Conservation (phyloP, 2,113 vertebrate genomes). For the Corythornis madagascariensis region DNA sequence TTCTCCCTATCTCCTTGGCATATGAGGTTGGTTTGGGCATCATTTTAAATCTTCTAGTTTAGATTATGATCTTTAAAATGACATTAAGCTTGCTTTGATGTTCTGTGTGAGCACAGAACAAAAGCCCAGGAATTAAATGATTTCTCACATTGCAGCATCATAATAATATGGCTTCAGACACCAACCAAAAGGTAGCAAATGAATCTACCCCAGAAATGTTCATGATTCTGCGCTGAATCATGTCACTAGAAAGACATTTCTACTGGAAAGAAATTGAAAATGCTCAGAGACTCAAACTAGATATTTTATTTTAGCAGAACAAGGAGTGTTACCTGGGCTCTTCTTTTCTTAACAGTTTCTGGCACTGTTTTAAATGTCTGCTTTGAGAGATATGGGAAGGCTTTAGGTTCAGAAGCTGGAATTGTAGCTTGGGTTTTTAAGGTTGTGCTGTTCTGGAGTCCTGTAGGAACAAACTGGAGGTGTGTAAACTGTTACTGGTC, state of each 20-base stretch:
- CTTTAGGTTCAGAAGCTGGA: background rate
- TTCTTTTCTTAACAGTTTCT: background rate
- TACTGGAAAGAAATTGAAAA: background rate
- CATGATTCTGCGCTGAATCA: background rate
- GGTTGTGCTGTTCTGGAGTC: background rate
- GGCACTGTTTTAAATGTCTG: background rate
- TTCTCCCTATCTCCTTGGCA: conserved; percentile 6
- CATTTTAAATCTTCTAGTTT: conserved; percentile 29
- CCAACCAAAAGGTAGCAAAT: background rate
- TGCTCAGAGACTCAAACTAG: background rate
- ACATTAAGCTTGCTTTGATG: conserved; percentile 44
- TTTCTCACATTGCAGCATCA: background rate
- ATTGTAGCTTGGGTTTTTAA: background rate
- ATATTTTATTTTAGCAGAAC: background rate
- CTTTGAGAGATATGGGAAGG: background rate
- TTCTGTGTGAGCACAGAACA: background rate
- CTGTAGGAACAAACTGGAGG: background rate
- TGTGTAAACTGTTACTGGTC: background rate
- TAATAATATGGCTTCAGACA: background rate
- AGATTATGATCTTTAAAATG: conserved; percentile 50
- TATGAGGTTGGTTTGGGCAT: conserved; percentile 1
- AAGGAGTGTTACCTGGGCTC: background rate
- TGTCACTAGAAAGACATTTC: background rate
- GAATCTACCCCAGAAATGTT: background rate
- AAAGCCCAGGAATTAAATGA: conserved; percentile 30